These are phyloP conservation scores for Kryptolebias ocellatus DNA, from an alignment of 2,797 vertebrate species.

Conservation along the genomic window DNA sequence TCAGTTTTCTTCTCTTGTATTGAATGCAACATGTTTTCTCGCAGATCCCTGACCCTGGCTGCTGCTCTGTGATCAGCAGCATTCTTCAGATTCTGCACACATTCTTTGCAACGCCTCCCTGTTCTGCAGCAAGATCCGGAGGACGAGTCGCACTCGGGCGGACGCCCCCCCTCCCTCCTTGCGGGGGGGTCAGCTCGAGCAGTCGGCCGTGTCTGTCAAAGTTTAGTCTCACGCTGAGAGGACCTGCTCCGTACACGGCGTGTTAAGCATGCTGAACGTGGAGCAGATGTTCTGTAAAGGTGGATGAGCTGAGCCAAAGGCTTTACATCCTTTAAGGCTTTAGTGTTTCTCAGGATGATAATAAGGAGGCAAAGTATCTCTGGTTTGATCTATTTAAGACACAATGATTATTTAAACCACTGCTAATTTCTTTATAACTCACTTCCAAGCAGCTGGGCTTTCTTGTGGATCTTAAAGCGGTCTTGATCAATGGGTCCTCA, in stretches of 20 bases:
- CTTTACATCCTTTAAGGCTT: not conserved
- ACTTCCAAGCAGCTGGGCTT: too few relatives aligned
- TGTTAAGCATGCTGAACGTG: constrained; percentile 15
- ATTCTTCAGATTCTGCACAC: constrained; percentile 66
- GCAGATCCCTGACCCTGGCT: not conserved
- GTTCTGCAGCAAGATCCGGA: constrained; percentile 36
- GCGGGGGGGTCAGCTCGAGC: constrained; percentile 22
- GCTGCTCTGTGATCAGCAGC: constrained; percentile 35
- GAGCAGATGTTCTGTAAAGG: constrained; percentile 13
- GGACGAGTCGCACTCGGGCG: constrained; percentile 44
- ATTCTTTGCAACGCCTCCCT: constrained; percentile 44
- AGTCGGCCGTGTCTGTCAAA: constrained; percentile 18
- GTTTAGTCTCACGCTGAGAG: constrained; percentile 7
- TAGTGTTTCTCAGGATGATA: not conserved
- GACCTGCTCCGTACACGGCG: constrained; percentile 9
- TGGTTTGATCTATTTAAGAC: not conserved
- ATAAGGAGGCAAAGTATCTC: not conserved
- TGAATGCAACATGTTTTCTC: too few relatives aligned
- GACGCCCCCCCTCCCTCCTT: constrained; percentile 20
- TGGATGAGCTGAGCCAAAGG: not conserved
- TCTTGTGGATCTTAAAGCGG: too few relatives aligned
- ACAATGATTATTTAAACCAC: not conserved
- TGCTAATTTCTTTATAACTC: not conserved
- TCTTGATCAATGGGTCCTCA: too few relatives aligned
- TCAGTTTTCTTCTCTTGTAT: too few relatives aligned